phyloP scores from a whole-genome alignment of 2,797 vertebrate genomes.

The Gephyroberyx darwinii region DNA sequence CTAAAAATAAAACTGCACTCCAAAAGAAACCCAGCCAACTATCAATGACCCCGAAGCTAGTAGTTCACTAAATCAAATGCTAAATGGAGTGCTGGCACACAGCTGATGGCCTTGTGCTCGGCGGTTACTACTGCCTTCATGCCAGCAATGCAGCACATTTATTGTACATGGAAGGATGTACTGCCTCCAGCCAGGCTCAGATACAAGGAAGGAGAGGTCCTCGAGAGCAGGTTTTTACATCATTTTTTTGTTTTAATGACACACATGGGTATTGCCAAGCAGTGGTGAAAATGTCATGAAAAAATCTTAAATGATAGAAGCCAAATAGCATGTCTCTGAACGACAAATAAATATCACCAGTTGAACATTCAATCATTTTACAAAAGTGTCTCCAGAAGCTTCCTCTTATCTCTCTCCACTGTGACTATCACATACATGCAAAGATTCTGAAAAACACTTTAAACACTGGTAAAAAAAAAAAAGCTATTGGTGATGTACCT shows the following conservation, averaged over 20 bases:
- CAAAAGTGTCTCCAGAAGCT: conserved; percentile 1
- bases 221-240: conserved; percentile 33
- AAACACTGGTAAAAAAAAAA: too few species aligned
- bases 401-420: too few species aligned
- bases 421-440: too few species aligned
- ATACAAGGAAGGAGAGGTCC: conserved; percentile 23
- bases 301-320: neutral
- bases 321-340: neutral
- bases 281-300: neutral
- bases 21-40: conserved; percentile 53
- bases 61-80: conserved; percentile 66
- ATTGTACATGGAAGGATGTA: conserved; percentile 49
- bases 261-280: neutral
- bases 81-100: conserved; percentile 66
- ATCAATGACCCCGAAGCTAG: conserved; percentile 50
- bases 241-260: conserved; percentile 10
- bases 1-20: conserved; percentile 53
- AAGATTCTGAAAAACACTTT: too few species aligned
- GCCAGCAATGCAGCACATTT: conserved; percentile 60
- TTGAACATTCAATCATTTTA: neutral
- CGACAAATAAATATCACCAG: too few species aligned
- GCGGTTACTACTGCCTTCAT: conserved; percentile 62
- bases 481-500: too few species aligned
- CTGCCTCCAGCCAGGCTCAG: conserved; percentile 43
- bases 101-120: conserved; percentile 64